These are phyloP conservation scores for Macaca nemestrina DNA, from an alignment of 2,113 vertebrate genomes.

Conservation along the genomic window DNA sequence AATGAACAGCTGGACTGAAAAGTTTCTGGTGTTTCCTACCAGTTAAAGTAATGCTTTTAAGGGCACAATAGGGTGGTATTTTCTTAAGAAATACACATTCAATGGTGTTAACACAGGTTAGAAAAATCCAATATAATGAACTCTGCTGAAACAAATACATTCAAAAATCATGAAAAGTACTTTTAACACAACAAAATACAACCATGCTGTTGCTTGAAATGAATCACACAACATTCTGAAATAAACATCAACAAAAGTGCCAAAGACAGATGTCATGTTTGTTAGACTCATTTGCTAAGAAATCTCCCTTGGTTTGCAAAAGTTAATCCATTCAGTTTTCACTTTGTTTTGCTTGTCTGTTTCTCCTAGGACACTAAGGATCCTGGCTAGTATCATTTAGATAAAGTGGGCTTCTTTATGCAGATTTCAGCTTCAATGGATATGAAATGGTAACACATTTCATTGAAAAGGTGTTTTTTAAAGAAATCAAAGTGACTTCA, in stretches of 20 bases:
- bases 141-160: slow-evolving; percentile 84
- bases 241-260: slow-evolving; percentile 76
- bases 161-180: slow-evolving; percentile 80
- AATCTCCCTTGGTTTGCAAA: neutral
- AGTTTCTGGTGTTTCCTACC: slow-evolving; percentile 73
- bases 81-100: slow-evolving; percentile 81
- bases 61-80: slow-evolving; percentile 66
- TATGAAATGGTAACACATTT: neutral
- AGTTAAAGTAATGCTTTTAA: slow-evolving; percentile 84
- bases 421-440: neutral
- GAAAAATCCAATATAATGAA: slow-evolving; percentile 80
- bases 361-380: neutral
- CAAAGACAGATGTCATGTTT: slow-evolving; percentile 67
- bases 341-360: neutral
- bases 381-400: neutral
- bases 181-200: slow-evolving; percentile 75
- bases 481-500: slow-evolving; percentile 54
- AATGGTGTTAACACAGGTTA: slow-evolving; percentile 85
- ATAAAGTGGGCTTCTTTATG: neutral
- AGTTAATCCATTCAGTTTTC: neutral
- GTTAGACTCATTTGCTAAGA: slow-evolving; percentile 76
- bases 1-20: slow-evolving; percentile 70
- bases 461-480: neutral
- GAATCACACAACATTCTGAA: slow-evolving; percentile 70
- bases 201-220: slow-evolving; percentile 68